phyloP scores from a whole-genome alignment of 2,888 invertebrate genomes.

The Cremastinae sp. region DNA sequence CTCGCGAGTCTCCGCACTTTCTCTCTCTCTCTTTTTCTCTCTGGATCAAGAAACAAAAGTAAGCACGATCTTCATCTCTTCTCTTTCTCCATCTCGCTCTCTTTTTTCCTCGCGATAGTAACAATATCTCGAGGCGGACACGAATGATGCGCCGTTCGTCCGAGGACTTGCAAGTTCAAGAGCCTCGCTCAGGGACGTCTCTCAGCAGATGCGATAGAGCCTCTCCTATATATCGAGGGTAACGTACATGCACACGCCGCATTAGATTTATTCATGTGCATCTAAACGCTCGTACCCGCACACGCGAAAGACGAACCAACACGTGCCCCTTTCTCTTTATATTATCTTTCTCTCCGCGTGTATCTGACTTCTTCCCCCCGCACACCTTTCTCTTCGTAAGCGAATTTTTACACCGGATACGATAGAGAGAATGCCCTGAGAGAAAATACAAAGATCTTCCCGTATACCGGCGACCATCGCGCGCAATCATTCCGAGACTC shows the following conservation, averaged over 20 bases:
- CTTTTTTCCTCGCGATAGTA: constrained; percentile 73
- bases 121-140: constrained; percentile 71
- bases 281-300: constrained; percentile 11
- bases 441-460: constrained; percentile 58
- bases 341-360: constrained; percentile 56
- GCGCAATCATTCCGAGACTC: constrained; percentile 11
- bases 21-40: constrained; percentile 52
- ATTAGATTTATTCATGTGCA: constrained; percentile 18
- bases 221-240: constrained; percentile 21
- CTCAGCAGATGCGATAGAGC: constrained; percentile 54
- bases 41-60: constrained; percentile 62
- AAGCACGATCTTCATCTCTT: constrained; percentile 58
- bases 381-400: constrained; percentile 69
- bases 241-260: not conserved
- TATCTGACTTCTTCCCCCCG: constrained; percentile 52
- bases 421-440: constrained; percentile 69
- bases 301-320: constrained; percentile 18
- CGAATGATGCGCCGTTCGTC: constrained; percentile 60
- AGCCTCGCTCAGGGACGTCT: constrained; percentile 78
- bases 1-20: constrained; percentile 56
- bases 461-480: constrained; percentile 25
- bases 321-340: constrained; percentile 39
- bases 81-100: constrained; percentile 57
- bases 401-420: constrained; percentile 77
- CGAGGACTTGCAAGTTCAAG: constrained; percentile 76